Conservation (phyloP, 1,140 invertebrate genomes). For the Hypsibius dujardini region DNA sequence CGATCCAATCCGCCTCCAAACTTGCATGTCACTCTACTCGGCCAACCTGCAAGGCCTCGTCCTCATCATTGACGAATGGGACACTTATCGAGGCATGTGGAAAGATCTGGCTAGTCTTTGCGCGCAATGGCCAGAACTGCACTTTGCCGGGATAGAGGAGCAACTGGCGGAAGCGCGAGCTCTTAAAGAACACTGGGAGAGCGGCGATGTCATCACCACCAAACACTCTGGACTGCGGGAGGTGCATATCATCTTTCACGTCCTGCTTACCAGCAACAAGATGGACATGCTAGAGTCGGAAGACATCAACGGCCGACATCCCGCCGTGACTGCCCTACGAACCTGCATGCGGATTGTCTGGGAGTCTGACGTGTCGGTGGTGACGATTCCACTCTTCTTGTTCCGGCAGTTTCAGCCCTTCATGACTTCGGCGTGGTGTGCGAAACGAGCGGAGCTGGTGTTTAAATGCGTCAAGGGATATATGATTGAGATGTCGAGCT, state of each 20-base stretch:
- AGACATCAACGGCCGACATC: constrained; percentile 86
- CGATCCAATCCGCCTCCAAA: constrained; percentile 64
- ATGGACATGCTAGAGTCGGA: constrained; percentile 33
- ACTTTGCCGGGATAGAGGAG: constrained; percentile 64
- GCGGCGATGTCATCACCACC: constrained; percentile 83
- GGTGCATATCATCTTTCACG: constrained; percentile 82
- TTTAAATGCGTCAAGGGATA: constrained; percentile 98
- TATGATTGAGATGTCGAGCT: constrained; percentile 87
- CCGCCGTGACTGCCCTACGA: constrained; percentile 76
- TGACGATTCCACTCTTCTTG: constrained; percentile 22
- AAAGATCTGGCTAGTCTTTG: constrained; percentile 27
- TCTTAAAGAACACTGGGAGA: constrained; percentile 42
- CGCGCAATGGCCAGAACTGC: constrained; percentile 53
- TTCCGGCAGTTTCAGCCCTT: constrained; percentile 25
- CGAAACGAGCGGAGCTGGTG: constrained; percentile 79
- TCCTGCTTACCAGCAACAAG: constrained; percentile 43
- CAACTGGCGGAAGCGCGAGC: constrained; percentile 47
- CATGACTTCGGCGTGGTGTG: constrained; percentile 89
- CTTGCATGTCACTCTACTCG: constrained; percentile 77
- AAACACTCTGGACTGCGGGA: constrained; percentile 85
- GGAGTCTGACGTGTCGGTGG: constrained; percentile 25
- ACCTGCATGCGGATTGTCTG: constrained; percentile 87
- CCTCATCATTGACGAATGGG: constrained; percentile 56
- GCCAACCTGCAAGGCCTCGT: constrained; percentile 71
- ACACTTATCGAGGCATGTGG: constrained; percentile 16